Evolutionary conservation across 2,888 invertebrate species (phyloP), one percentile per base, ranked within the genome.

Genomic region (Habrosyne pyritoides): DNA sequence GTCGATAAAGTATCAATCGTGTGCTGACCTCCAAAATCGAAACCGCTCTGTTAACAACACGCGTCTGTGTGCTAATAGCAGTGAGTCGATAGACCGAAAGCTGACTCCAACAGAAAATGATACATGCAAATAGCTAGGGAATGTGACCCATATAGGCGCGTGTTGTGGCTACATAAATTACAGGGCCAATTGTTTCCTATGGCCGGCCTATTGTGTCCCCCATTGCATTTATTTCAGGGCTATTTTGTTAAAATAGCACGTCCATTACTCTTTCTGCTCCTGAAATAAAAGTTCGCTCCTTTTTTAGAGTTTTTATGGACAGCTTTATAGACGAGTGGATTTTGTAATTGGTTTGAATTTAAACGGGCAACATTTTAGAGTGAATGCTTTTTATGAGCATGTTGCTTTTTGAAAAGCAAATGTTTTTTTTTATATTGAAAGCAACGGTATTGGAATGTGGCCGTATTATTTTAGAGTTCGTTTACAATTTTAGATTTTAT

Each of bases 171-270:
- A 77, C 81, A 84, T 89, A 87, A 87, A 88, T 88, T 85, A 83
- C 79, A 58, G 60, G 66, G 73, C 72, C 87, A 88, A 88, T 89
- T 89, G 88, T 88, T 89, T 89, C 81, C 83, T 81, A 83, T 83
- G 77, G 73, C 69, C 63, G 62, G 66, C 65, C 79, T 75, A 82
- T 86, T 83, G 83, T 76, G 64, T 75, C 71, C 75, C 69, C 69
- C 65, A 73, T 69, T 74, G 78, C 74, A 73, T 68, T 75, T 72
- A 76, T 75, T 73, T 75, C 71, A 69, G 57, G 67, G 69, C 66
- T 64, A 77, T 79, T 80, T 73, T 71, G 75, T 69, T 73, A 64
- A 70, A 79, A 77, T 68, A 60, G 56, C 47, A 53, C 52, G 21
- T 55, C 52, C 59, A 65, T 75, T 73, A 58, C 60, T 72, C 70